A percentile compares a stretch with the other conserved stretches of the same genome.
Evolutionary conservation across 2,113 vertebrate species (phyloP).

Genomic region (Dasyurus viverrinus): DNA sequence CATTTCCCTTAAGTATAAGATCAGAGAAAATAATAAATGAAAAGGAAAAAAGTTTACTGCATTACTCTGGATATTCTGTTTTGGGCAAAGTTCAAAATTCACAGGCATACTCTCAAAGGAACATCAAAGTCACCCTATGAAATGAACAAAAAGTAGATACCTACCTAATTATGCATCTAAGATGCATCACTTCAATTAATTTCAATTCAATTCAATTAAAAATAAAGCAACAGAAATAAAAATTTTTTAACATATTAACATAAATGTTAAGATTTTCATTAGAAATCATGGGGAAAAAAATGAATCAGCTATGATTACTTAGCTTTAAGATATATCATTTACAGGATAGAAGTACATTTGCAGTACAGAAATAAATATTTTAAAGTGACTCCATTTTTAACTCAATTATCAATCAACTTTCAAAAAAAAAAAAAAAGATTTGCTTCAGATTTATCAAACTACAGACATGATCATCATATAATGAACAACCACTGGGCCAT

Average conservation of each 20-base stretch:
- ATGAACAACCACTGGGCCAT: neutral
- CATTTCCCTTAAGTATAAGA: neutral
- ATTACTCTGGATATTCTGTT: neutral
- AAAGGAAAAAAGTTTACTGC: neutral
- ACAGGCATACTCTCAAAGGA: constrained; percentile 30
- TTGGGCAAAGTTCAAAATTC: constrained; percentile 53
- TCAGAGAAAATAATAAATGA: neutral
- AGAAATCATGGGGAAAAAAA: constrained; percentile 69
- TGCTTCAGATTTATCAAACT: constrained; percentile 20
- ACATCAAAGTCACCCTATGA: constrained; percentile 54
- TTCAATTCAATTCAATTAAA: constrained; percentile 78
- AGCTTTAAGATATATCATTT: constrained; percentile 73
- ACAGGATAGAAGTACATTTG: constrained; percentile 62
- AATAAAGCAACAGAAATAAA: constrained; percentile 75
- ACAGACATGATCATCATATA: neutral
- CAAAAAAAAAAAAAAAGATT: constrained; percentile 24
- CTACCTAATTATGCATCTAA: constrained; percentile 65
- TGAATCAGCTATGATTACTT: constrained; percentile 75
- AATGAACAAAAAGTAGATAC: constrained; percentile 67
- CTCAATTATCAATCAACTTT: constrained; percentile 55
- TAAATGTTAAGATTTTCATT: constrained; percentile 82
- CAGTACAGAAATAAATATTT: constrained; percentile 70
- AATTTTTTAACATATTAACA: constrained; percentile 69
- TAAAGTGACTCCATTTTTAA: constrained; percentile 78
- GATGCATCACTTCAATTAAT: constrained; percentile 69